Evolutionary conservation across 37 sponge, comb jelly and placozoan genomes (phyloP).

Genomic region (Halisarca cf. caerulea): DNA sequence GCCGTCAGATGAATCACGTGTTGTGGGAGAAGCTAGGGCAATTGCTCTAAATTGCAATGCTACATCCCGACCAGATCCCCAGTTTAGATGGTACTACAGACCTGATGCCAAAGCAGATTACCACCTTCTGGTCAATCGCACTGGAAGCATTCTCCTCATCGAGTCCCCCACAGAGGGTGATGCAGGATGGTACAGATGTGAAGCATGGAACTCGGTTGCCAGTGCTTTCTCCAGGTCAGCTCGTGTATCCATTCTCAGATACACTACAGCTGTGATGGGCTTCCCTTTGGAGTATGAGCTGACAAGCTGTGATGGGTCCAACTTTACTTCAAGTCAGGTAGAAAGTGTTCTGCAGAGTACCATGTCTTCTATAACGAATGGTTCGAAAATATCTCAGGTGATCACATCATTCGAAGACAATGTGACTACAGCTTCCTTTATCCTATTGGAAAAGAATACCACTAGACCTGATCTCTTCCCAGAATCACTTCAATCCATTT

Average conservation of each 20-base stretch:
- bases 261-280: background rate
- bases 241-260: background rate
- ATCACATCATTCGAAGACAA: background rate
- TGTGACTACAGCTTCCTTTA: background rate
- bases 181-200: constrained; percentile 27
- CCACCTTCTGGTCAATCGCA: background rate
- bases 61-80: background rate
- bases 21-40: background rate
- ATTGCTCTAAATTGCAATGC: background rate
- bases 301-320: background rate
- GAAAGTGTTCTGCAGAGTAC: background rate
- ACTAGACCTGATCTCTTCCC: constrained; percentile 3
- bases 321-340: background rate
- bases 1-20: constrained; percentile 1
- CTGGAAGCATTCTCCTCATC: background rate
- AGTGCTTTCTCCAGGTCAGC: constrained; percentile 2
- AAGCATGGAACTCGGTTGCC: constrained; percentile 22
- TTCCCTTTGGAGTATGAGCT: background rate
- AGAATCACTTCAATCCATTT: background rate
- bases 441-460: background rate
- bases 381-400: background rate
- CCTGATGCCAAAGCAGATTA: background rate
- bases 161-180: background rate
- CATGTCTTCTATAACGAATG: background rate
- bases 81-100: constrained; percentile 21